Evolutionary conservation across 2,797 vertebrate species (phyloP), one percentile per base, ranked within the genome.

Genomic region (Pangasius mekongensis): DNA sequence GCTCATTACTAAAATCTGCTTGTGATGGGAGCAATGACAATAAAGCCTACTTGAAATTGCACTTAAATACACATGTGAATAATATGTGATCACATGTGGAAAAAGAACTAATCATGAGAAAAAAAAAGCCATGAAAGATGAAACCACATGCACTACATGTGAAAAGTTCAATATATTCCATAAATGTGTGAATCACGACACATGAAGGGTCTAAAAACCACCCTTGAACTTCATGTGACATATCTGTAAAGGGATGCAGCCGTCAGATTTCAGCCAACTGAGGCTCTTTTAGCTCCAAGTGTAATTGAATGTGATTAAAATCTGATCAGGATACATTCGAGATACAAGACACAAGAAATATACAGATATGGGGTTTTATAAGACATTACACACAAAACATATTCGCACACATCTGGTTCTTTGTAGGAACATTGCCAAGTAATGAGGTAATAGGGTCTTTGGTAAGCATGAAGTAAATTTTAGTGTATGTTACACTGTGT

Each of bases 371-470:
- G 36, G 43, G 73, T 24, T 76, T 76, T 24, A 60, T 58, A 77
- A 49, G 5, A 33, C 77, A 33, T 80, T n/a, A 39, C 30, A 39
- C 9, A 13, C 9, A 83, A 13, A 33, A 27, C 24, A 69, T 20
- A 36, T 67, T 22, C 30, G 4, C 64, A 84, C 30, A 54, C 67
- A 43, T 73, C 67, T 43, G 86, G 33, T 77, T n/a, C 39, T 10
- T 74, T 52, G 7, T n/a, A 73, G 9, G n/a, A 64, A 49, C 39
- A 39, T 24, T 62, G 77, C n/a, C 49, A 81, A 82, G 56, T 56
- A 82, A 54, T 89, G 84, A 86, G 66, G 22, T 78, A 71, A 47
- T 27, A 36, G 49, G 39, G 27, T 84, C 49, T 87, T 56, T 69
- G 62, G 30, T 5, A 43, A 56, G 36, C 8, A 0, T 84, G 56